These are phyloP conservation scores for Rhodeus uyekii DNA, from an alignment of 2,797 vertebrate genomes.

Conservation along the genomic window DNA sequence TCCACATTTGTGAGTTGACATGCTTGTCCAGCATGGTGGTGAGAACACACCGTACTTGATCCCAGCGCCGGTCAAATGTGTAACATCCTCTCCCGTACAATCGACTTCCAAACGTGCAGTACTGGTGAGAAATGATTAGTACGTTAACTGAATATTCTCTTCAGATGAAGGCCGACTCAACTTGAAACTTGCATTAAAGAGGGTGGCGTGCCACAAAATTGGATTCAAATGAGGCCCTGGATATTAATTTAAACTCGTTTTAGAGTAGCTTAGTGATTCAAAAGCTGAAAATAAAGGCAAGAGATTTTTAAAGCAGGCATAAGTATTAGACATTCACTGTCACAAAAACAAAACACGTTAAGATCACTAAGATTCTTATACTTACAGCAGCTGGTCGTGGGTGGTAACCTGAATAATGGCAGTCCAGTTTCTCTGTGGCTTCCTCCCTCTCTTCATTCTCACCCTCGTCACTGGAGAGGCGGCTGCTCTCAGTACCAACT, in stretches of 20 bases:
- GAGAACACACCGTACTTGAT: conserved; percentile 90
- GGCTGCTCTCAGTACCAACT: conserved; percentile 73
- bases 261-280: background rate
- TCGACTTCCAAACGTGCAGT: conserved; percentile 97
- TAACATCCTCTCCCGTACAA: conserved; percentile 94
- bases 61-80: conserved; percentile 94
- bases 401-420: conserved; percentile 98
- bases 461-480: conserved; percentile 96
- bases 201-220: background rate
- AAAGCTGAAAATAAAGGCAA: background rate
- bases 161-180: background rate
- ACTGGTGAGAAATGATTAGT: conserved; percentile 69
- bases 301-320: background rate
- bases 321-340: background rate
- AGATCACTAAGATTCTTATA: conserved; percentile 48
- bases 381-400: conserved; percentile 97
- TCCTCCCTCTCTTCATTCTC: conserved; percentile 97
- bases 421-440: conserved; percentile 94
- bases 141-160: background rate
- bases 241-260: background rate
- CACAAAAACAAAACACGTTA: too few relatives aligned
- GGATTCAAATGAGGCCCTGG: background rate
- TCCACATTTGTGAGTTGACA: conserved; percentile 97
- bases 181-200: background rate
- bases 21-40: conserved; percentile 97